These are phyloP conservation scores for Nicator chloris DNA, from an alignment of 2,113 vertebrate genomes.

Conservation along the genomic window DNA sequence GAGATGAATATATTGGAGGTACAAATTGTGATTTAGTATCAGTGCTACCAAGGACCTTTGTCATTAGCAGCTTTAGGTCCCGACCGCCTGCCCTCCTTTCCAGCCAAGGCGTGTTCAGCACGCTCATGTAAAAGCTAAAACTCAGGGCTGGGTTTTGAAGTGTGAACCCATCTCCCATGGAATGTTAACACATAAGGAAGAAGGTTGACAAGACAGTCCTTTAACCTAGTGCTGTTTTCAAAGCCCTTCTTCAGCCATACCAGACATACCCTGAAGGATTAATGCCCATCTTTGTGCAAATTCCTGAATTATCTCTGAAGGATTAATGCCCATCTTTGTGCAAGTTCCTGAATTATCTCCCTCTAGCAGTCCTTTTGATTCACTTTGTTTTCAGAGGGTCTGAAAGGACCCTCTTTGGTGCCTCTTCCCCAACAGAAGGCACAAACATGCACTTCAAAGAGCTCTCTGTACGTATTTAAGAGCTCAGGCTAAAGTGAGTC, in stretches of 20 bases:
- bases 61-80: background rate
- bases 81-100: background rate
- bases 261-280: background rate
- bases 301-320: too few relatives aligned
- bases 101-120: background rate
- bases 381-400: background rate
- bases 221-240: background rate
- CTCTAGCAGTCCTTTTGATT: background rate
- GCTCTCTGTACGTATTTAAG: background rate
- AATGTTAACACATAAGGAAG: background rate
- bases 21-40: background rate
- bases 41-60: background rate
- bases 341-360: background rate
- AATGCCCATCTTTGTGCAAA: too few relatives aligned
- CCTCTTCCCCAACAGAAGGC: background rate
- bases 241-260: background rate
- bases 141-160: background rate
- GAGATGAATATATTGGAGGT: background rate
- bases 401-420: background rate
- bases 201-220: background rate
- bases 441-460: background rate
- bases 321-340: background rate
- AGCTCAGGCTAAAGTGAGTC: background rate
- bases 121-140: background rate
- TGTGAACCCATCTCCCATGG: rapidly evolving